Conservation (phyloP, 1,140 invertebrate genomes). For the Macrosteles quadrilineatus region DNA sequence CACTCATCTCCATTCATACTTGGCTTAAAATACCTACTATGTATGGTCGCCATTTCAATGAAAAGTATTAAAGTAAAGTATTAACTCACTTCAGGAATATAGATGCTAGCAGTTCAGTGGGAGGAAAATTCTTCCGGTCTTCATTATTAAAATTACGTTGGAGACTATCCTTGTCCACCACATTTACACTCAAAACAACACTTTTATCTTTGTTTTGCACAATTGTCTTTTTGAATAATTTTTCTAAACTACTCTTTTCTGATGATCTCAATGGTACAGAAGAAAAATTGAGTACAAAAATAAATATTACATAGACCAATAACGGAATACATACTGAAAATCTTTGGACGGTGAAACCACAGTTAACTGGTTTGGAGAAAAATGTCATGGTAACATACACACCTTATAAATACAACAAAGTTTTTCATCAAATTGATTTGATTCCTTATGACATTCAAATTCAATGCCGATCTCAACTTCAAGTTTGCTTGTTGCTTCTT, state of each 20-base stretch:
- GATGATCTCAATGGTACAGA: constrained; percentile 13
- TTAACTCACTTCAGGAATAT: constrained; percentile 27
- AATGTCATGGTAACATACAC: background rate
- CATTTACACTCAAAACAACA: background rate
- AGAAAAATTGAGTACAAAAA: background rate
- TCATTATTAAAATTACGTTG: constrained; percentile 4
- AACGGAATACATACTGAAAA: constrained; percentile 14
- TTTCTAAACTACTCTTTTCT: constrained; percentile 9
- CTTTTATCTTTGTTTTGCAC: constrained; percentile 22
- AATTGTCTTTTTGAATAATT: background rate
- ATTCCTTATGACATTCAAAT: no score
- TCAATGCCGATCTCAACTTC: no score
- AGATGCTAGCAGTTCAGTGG: constrained; percentile 18
- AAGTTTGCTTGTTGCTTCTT: no score
- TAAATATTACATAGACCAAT: background rate
- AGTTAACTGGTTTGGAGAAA: background rate
- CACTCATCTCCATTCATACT: no score
- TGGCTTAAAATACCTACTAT: no score
- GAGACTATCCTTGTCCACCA: background rate
- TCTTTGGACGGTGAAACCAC: background rate
- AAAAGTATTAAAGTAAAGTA: no score
- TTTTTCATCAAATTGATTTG: no score
- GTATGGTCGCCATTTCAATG: no score
- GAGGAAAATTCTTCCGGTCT: background rate
- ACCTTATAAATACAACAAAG: no score